These are phyloP conservation scores for Anthoptus insignis DNA, from an alignment of 2,888 invertebrate species.

Conservation along the genomic window DNA sequence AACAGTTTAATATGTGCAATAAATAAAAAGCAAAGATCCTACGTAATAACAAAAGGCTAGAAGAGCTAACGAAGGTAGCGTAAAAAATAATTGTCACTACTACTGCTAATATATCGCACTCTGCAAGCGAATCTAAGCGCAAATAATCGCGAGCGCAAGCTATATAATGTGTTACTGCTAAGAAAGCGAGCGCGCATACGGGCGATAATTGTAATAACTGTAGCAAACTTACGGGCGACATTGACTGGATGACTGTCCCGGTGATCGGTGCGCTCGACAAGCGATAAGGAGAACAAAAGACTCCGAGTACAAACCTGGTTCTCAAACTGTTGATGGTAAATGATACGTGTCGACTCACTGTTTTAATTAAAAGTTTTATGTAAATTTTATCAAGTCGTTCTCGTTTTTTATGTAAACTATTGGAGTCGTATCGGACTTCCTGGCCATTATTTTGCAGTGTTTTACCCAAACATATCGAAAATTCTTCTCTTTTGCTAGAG, in stretches of 20 bases:
- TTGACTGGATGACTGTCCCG: constrained; percentile 13
- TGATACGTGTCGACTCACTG: no score
- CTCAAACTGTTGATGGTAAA: constrained; percentile 29
- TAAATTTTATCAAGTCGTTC: constrained; percentile 34
- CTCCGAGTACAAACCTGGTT: constrained; percentile 13
- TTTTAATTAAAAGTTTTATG: neutral
- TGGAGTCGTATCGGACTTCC: constrained; percentile 42
- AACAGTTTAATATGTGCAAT: no score
- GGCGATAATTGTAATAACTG: neutral
- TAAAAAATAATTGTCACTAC: neutral
- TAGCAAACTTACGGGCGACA: constrained; percentile 21
- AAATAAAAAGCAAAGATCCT: neutral
- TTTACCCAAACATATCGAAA: constrained; percentile 45
- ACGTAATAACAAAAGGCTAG: neutral
- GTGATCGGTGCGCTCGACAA: neutral
- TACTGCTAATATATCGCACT: neutral
- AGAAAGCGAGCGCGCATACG: neutral
- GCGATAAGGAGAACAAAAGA: constrained; percentile 26
- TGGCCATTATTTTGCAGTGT: constrained; percentile 44
- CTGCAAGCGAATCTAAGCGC: neutral
- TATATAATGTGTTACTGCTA: neutral
- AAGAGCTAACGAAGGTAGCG: no score
- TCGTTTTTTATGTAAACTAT: constrained; percentile 40
- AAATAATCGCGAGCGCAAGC: neutral
- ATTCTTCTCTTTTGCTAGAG: constrained; percentile 29